Evolutionary conservation across 2,888 invertebrate species (phyloP), one percentile per base, ranked within the genome.

Genomic region (Lepidocyrtoides sp.): DNA sequence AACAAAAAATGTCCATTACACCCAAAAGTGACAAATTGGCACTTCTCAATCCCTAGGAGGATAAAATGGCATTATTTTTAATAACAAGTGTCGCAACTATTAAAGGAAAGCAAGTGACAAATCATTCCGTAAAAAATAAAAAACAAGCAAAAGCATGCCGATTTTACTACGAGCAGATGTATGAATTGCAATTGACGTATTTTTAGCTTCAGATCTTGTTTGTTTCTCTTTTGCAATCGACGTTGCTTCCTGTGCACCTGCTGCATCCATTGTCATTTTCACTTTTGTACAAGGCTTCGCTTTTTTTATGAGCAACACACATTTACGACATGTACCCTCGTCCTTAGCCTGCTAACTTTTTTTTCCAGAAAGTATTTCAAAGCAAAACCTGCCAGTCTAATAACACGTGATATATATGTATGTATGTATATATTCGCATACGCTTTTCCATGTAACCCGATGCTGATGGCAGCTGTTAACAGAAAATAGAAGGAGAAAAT

Each of bases 401-500:
- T 36, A 36, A 36, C 7, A 36, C 36, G 7, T 36, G 36, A 36
- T 36, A 36, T 36, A 36, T n/a, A n/a, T n/a, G n/a, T n/a, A n/a
- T n/a, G n/a, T n/a, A n/a, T n/a, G n/a, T n/a, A n/a, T 7, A 7
- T 7, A 36, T 2, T 36, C n/a, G 51, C 51, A 51, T 3, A 51
- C 51, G 2, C 14, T 51, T 51, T 51, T 51, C 51, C n/a, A 51
- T 57, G 57, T 57, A 57, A 57, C 23, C 20, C 23, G 8, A 57
- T 57, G 2, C 57, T 57, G 57, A 57, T 57, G 20, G 57, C 57
- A 57, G 57, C 57, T 57, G 57, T 57, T 23, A 57, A 57, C 17
- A 54, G 20, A 54, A 4, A 54, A 54, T 17, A 54, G 36, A 54
- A 20, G 17, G 8, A 54, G 3, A 57, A 20, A 26, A 57, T 8